These are phyloP conservation scores for Poeciliopsis gracilis DNA, from an alignment of 2,797 vertebrate species.

Conservation along the genomic window DNA sequence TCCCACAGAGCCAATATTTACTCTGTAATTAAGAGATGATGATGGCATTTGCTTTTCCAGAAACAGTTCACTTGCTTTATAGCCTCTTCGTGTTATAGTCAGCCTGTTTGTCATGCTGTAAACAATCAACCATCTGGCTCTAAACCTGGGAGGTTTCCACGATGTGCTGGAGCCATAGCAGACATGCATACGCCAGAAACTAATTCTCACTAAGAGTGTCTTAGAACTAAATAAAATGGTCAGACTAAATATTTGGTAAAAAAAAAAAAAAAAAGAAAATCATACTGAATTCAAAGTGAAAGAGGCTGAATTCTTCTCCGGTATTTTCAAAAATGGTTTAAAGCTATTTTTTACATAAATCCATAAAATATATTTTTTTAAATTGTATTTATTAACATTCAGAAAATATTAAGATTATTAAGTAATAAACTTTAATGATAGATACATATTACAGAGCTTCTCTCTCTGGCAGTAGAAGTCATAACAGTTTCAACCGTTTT, in stretches of 20 bases:
- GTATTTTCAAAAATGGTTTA: not conserved
- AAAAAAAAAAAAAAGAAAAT: not conserved
- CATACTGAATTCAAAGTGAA: not conserved
- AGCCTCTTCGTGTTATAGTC: slow-evolving; percentile 17
- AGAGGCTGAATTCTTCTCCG: not conserved
- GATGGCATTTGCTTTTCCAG: slow-evolving; percentile 29
- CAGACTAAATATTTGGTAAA: not conserved
- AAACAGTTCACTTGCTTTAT: slow-evolving; percentile 39
- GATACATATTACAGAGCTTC: not conserved
- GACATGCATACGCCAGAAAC: slow-evolving; percentile 5
- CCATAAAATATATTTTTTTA: not conserved
- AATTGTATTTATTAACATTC: not conserved
- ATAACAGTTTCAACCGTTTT: not conserved
- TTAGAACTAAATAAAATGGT: not conserved
- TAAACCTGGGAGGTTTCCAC: slow-evolving; percentile 18
- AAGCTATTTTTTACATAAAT: not conserved
- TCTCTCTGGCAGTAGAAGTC: not conserved
- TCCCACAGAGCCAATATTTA: slow-evolving; percentile 54
- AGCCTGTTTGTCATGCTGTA: slow-evolving; percentile 33
- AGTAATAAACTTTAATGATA: not conserved
- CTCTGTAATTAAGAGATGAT: slow-evolving; percentile 35
- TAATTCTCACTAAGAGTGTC: not conserved
- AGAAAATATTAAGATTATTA: not conserved
- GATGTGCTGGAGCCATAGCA: slow-evolving; percentile 6
- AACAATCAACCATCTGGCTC: slow-evolving; percentile 51